Percentiles rank a stretch among this genome's conserved stretches.
phyloP scores from a whole-genome alignment of 2,113 vertebrate genomes.

The Indri indri region DNA sequence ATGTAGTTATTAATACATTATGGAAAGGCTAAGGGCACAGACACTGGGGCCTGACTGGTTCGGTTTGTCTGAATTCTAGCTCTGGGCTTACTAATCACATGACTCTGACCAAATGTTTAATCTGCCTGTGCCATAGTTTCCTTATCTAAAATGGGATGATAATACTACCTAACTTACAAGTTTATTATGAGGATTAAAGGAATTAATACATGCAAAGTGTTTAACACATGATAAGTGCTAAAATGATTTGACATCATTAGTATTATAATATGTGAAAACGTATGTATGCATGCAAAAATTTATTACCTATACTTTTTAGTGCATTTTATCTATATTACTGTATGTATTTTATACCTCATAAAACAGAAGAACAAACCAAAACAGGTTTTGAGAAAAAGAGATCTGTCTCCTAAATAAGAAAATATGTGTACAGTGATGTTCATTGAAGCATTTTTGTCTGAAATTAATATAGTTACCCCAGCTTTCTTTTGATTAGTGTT shows the following conservation, averaged over 20 bases:
- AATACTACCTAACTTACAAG: not conserved
- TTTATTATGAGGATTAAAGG: constrained; percentile 9
- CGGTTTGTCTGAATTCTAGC: constrained; percentile 40
- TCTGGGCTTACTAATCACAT: not conserved
- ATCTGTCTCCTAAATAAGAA: not conserved
- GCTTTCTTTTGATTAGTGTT: not conserved
- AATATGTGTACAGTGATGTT: not conserved
- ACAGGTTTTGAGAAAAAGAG: not conserved
- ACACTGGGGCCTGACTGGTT: not conserved
- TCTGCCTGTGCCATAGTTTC: not conserved
- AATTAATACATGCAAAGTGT: not conserved
- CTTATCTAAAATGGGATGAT: not conserved
- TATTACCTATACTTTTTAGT: not conserved
- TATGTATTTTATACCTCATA: not conserved
- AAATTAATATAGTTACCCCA: not conserved
- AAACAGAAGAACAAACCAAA: not conserved
- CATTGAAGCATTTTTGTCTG: not conserved
- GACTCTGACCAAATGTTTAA: constrained; percentile 2
- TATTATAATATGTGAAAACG: not conserved
- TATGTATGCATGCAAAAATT: not conserved
- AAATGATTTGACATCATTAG: not conserved
- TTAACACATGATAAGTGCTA: not conserved
- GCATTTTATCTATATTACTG: not conserved
- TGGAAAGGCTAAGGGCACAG: not conserved
- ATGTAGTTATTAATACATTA: not conserved